A percentile compares a stretch with the other conserved stretches of the same genome.
These are phyloP conservation scores for Dromas ardeola DNA, from an alignment of 2,113 vertebrate species.

Conservation along the genomic window DNA sequence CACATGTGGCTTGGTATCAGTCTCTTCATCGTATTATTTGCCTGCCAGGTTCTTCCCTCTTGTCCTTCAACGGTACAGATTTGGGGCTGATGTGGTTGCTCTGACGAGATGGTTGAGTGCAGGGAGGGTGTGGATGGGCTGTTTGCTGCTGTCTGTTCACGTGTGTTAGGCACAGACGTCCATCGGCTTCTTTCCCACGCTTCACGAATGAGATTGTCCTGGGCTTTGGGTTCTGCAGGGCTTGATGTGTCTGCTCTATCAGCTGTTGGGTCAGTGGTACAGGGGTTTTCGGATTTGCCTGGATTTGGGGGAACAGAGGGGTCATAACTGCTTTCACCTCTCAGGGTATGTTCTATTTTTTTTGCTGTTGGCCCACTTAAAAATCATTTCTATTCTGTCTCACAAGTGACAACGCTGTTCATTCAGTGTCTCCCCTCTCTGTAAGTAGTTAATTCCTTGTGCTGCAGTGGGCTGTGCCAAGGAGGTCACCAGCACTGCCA, in stretches of 20 bases:
- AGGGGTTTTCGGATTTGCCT: neutral
- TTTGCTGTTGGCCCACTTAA: neutral
- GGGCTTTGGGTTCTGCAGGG: neutral
- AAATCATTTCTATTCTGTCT: neutral
- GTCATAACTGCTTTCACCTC: neutral
- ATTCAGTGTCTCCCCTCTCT: neutral
- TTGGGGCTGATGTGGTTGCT: neutral
- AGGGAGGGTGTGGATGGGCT: neutral
- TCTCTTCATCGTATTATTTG: neutral
- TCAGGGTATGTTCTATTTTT: neutral
- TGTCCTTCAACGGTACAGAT: neutral
- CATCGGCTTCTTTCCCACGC: neutral
- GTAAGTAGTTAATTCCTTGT: neutral
- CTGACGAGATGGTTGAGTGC: neutral
- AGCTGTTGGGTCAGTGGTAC: neutral
- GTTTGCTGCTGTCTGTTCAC: neutral
- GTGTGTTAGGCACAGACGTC: neutral
- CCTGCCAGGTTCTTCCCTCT: neutral
- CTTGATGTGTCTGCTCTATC: neutral
- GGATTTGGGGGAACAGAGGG: neutral
- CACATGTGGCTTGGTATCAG: neutral
- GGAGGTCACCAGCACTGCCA: neutral
- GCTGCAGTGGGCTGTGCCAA: neutral
- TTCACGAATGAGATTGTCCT: neutral
- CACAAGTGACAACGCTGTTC: neutral